Evolutionary conservation across 2,888 invertebrate genomes (phyloP), one percentile per base, ranked within the genome.

Genomic region (Xestobium rufovillosum): DNA sequence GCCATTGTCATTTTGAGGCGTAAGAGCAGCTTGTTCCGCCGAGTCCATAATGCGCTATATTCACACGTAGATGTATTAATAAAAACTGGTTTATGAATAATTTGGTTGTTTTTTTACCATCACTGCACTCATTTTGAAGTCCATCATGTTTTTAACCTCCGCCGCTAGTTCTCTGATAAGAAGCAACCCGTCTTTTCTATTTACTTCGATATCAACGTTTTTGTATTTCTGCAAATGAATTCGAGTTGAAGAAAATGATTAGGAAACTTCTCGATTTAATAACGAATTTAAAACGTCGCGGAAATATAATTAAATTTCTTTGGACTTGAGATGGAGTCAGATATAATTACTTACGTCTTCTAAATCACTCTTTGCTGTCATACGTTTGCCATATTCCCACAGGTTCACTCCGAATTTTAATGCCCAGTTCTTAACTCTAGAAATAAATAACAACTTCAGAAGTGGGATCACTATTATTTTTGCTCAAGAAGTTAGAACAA

Each of bases 131-230:
- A 83, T 86, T 69, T 90, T 89, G 68, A 89, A 87, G 62, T 89
- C 88, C 83, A 90, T 84, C 76, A 91, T 87, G 63, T 87, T 88
- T 66, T 90, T 88, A 36, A 94, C 88, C 67, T 92, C 90, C 0
- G 79, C 77, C 8, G 88, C 87, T 72, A 90, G 81, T 65, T 92
- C 89, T 31, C 87, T 76, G 40, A 91, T 82, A 50, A 92, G 71
- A 44, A 88, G 73, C 44, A 87, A 71, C 4, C 91, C 88, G 59
- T 92, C 91, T 61, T 88, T 87, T 47, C 84, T 77, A 34, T 76
- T 76, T 41, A 90, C 84, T 53, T 80, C 78, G 43, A 84, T 79
- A 49, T 83, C 81, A 59, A 75, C 76, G 50, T 82, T 82, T 59
- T 79, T 80, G 64, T 84, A 88, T 73, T 84, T 85, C 88, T 88